phyloP scores from a whole-genome alignment of 2,888 invertebrate genomes.

The Ischnura elegans region DNA sequence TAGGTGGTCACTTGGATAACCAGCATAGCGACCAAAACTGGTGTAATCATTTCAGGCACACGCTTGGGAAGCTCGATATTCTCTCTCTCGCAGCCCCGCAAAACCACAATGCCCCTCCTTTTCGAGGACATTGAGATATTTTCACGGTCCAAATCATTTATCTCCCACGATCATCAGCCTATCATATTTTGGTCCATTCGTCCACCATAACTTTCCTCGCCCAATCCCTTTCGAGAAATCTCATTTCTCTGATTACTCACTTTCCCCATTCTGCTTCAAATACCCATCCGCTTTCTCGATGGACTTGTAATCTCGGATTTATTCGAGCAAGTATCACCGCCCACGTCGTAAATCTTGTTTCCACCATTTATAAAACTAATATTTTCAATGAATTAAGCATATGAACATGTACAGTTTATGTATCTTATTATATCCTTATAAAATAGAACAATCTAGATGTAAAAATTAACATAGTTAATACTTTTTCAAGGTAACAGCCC shows the following conservation, averaged over 20 bases:
- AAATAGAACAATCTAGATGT: background rate
- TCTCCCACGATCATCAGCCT: background rate
- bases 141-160: constrained; percentile 22
- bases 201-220: constrained; percentile 40
- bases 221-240: background rate
- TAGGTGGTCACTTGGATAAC: background rate
- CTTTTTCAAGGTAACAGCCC: too few relatives aligned
- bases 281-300: background rate
- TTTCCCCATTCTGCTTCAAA: background rate
- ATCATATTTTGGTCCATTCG: background rate
- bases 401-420: background rate
- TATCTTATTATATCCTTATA: background rate
- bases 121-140: background rate
- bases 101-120: background rate
- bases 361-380: background rate
- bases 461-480: too few relatives aligned
- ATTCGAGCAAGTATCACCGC: background rate
- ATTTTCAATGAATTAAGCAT: background rate
- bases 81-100: background rate
- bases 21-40: background rate
- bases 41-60: background rate
- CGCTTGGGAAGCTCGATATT: background rate
- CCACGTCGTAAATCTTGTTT: background rate
- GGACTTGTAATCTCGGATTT: background rate
- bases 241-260: constrained; percentile 20